Evolutionary conservation across 2,113 vertebrate species (phyloP), one percentile per base, ranked within the genome.

Genomic region (Phocoena sinus): DNA sequence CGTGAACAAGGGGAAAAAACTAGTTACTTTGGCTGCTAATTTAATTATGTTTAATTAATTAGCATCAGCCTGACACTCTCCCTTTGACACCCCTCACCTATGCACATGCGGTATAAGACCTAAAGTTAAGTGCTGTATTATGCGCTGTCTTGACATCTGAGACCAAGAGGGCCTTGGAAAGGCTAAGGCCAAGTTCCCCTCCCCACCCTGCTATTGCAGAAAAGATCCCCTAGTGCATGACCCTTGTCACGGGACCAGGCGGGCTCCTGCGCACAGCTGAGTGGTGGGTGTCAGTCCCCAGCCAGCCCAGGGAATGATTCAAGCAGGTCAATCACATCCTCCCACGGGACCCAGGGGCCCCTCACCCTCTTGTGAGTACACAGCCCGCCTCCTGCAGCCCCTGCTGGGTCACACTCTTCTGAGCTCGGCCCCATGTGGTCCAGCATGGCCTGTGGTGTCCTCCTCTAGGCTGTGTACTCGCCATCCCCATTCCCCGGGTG

Each of bases 1-100:
- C 31, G 0, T 4, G n/a, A 21, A 9, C 0, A 7, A 8, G 6
- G 31, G 36, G 0, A 0, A 1, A 17, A 13, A 23, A 21, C 47
- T 3, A 8, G 31, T 13, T 8, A 21, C 5, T n/a, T 10, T 6
- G 12, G 33, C 23, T 63, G 63, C 17, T 5, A 21, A 14, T 7
- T 38, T 38, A 21, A 86, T 56, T 63, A 26, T 6, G 2, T 31
- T 83, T 76, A 41, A 38, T 25, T 20, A 56, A 89, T 23, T 20
- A 23, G 15, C 47, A 26, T 1, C 86, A n/a, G 25, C 56, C 25
- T 11, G 44, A 20, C 44, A 41, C 15, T 11, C 6, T 58, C 5
- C 44, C 11, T 9, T 31, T 11, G 20, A 38, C 36, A 47, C 13
- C 68, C 31, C 8, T 25, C 14, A 41, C 41, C 68, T 6, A 12